A percentile compares a stretch with the other conserved stretches of the same genome.
Evolutionary conservation across 2,797 vertebrate genomes (phyloP).

Genomic region (Dryobates pubescens): DNA sequence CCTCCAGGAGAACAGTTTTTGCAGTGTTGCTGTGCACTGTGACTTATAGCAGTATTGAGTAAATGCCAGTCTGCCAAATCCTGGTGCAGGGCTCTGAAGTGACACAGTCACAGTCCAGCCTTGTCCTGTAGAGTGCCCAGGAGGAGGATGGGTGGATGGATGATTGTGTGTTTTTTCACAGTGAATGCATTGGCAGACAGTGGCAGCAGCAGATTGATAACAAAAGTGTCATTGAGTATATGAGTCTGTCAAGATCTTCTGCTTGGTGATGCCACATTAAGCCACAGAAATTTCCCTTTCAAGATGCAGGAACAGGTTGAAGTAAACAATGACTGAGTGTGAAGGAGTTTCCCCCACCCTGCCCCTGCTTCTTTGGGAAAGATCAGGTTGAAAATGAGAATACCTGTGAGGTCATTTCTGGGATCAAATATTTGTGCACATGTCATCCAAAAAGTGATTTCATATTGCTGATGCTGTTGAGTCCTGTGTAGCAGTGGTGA

Average conservation of each 20-base stretch:
- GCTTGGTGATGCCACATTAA: background rate
- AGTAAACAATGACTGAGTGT: background rate
- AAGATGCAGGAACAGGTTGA: background rate
- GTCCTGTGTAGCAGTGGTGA: background rate
- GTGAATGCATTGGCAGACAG: accelerated
- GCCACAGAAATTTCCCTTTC: background rate
- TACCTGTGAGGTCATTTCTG: background rate
- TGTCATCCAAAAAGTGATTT: background rate
- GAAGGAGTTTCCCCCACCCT: background rate
- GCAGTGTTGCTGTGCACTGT: accelerated
- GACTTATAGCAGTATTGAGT: background rate
- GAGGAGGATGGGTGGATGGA: background rate
- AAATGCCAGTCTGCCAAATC: background rate
- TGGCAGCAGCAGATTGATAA: background rate
- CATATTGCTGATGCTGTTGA: background rate
- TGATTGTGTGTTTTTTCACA: background rate
- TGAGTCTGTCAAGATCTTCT: background rate
- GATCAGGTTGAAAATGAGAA: background rate
- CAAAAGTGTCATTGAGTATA: background rate
- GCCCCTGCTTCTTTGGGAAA: background rate
- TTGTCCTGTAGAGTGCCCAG: background rate
- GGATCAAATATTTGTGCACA: background rate
- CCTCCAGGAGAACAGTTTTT: background rate
- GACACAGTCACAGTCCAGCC: background rate
- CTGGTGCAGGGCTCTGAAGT: background rate